Evolutionary conservation across 2,888 invertebrate species (phyloP), one percentile per base, ranked within the genome.

Genomic region (Drosophila emarginata): DNA sequence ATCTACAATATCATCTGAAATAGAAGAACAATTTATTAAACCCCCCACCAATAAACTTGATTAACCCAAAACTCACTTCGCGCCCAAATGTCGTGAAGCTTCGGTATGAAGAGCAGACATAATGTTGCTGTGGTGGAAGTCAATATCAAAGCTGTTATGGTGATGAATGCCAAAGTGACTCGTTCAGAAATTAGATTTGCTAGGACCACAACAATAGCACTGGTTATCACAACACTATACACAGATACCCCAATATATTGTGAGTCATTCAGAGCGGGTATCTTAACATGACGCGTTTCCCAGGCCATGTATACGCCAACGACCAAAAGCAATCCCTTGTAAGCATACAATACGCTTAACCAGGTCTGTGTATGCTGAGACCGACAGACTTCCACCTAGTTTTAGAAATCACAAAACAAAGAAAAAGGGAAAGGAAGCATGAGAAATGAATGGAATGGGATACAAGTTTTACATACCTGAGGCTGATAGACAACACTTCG

Each of bases 291-390:
- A 60, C 97, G 94, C 9, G 98, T 98, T 92, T 97, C 97, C 98
- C 98, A 98, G 0, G 98, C 98, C 97, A 98, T 97, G 92, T 97
- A 98, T 3, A 97, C 96, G 0, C 97, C 98, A 70, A 97, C 97
- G 32, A 97, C 94, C 14, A 98, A 93, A 15, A 98, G 93, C 0
- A 98, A 93, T 1, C 97, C 97, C 91, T 98, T 98, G 93, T 98
- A 98, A 7, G 95, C 96, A 91, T 97, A 98, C 11, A 98, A 94
- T 0, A 95, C 96, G 57, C 97, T 95, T n/a, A 97, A 93, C 98
- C 98, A 98, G 56, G 96, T 96, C 45, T 95, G 95, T 11, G 96
- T 96, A 91, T 97, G 96, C 79, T 96, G 95, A 0, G 97, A 97
- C 82, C 95, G 94, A 91, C 98, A 98, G 32, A 96, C 95, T 92